Evolutionary conservation across 2,888 invertebrate genomes (phyloP), one percentile per base, ranked within the genome.

Genomic region (Campopleginae sp.): DNA sequence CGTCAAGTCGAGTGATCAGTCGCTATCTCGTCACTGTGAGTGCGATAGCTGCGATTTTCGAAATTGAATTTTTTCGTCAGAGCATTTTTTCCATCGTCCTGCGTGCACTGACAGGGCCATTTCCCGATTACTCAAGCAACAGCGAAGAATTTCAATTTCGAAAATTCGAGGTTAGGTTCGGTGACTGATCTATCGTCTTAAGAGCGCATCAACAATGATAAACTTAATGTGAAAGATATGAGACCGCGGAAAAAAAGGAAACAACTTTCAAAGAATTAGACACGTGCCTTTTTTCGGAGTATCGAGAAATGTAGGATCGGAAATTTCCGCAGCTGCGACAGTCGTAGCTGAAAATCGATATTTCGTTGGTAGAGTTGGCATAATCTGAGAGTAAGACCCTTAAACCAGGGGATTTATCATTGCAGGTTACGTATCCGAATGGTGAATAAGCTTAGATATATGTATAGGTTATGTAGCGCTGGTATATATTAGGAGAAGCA

Each of bases 401-500:
- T 51, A 71, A 63, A 71, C 61, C 79, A 19, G 51, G 48, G 61
- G 71, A 71, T 79, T 70, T 71, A 79, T 70, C 58, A 63, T 79
- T 33, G 38, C 38, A 38, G 58, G 51, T 77, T 66, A 31, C 66
- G 19, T 68, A 71, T 48, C 48, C 54, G 51, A 71, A 79, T 27
- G 31, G 70, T 7, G 46, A 79, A 46, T 44, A 70, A 19, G 31
- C 17, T 31, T 17, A 46, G n/a, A n/a, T 42, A 44, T 68, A 44
- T 63, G 44, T 68, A 48, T 61, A 63, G 14, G 33, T 33, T 58
- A n/a, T 12, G 27, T 38, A 80, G 76, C 80, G 76, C 82, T 82
- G 80, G 80, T 85, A 82, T 80, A 82, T 80, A 82, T 85, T 76
- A 80, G 85, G 51, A 66, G 76, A 66, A 71, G 54, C 23, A 54